Evolutionary conservation across 2,113 vertebrate genomes (phyloP).

Genomic region (Micronisus gabar): DNA sequence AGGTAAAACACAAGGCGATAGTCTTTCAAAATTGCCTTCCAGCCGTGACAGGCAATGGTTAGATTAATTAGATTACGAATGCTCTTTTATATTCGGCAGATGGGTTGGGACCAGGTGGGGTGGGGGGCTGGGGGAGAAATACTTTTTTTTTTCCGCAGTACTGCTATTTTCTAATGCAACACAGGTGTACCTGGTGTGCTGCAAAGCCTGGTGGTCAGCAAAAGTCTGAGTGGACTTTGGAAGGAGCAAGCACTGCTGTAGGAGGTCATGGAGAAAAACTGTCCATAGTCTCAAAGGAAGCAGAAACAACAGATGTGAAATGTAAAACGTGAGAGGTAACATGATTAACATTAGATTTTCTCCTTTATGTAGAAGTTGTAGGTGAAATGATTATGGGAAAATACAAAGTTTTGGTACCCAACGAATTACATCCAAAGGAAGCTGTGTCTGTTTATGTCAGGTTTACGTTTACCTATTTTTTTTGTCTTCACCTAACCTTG

Average conservation of each 20-base stretch:
- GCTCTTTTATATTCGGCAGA: slow-evolving; percentile 53
- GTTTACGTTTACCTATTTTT: accelerated
- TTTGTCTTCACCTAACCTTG: not conserved
- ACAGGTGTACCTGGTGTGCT: not conserved
- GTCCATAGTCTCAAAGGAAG: not conserved
- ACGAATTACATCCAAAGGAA: not conserved
- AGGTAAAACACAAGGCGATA: slow-evolving; percentile 57
- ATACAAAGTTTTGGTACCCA: not conserved
- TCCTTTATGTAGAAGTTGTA: not conserved
- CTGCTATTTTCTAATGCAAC: not conserved
- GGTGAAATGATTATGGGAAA: not conserved
- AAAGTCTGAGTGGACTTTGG: not conserved
- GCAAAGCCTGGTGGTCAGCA: not conserved
- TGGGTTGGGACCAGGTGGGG: slow-evolving; percentile 32
- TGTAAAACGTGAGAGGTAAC: accelerated
- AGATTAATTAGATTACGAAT: slow-evolving; percentile 68
- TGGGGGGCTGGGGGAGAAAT: not conserved
- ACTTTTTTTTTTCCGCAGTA: not conserved
- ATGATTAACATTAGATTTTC: not conserved
- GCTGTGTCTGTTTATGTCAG: not conserved
- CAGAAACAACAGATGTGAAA: not conserved
- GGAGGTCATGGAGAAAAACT: not conserved
- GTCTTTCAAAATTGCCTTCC: slow-evolving; percentile 68
- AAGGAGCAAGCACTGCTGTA: not conserved
- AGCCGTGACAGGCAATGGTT: slow-evolving; percentile 53